Base-by-base conservation (phyloP, 2,797 vertebrate species). In the Decapterus maruadsi region DNA sequence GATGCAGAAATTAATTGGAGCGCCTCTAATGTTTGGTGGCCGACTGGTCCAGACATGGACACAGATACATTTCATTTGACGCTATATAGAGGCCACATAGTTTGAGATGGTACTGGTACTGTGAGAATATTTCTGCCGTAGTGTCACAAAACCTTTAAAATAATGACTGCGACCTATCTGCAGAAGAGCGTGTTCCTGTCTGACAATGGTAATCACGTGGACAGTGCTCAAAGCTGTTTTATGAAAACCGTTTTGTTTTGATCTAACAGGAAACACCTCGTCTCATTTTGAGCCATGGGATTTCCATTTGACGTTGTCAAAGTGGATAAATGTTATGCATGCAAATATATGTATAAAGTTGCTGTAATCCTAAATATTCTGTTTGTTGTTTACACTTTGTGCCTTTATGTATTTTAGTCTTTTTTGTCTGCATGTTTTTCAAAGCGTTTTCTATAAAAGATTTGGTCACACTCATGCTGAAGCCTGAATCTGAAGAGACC, bases 381-480 rank as follows among this genome's bases (percentile, higher is more conserved):
- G 75, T 74, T 89, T 90, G 77, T 60, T 68, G 60, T 93, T 85
- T 90, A 94, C 90, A 94, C 87, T 68, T 94, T 97, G 96, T 97
- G 96, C 96, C 96, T 95, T 96, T 95, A 96, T 89, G 14, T 90
- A 82, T 93, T 93, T 90, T 68, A 92, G 93, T 90, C 83, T 89
- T 53, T 82, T 90, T 91, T 89, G 42, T 86, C 53, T 80, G 48
- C 68, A 45, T 83, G 43, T 42, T 68, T 78, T 74, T 61, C 1
- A 46, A 66, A 57, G 20, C 8, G 26, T 90, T 90, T 90, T 85
- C 84, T 94, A 94, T 43, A 96, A 97, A 97, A 95, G 89, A 93
- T 97, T 98, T 97, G 96, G 97, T 98, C 97, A 96, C 95, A 81
- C 85, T 96, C 96, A 94, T 95, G 96, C 96, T 95, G 96, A 97